These are phyloP conservation scores for Ectropis grisescens DNA, from an alignment of 1,140 invertebrate species.

Conservation along the genomic window DNA sequence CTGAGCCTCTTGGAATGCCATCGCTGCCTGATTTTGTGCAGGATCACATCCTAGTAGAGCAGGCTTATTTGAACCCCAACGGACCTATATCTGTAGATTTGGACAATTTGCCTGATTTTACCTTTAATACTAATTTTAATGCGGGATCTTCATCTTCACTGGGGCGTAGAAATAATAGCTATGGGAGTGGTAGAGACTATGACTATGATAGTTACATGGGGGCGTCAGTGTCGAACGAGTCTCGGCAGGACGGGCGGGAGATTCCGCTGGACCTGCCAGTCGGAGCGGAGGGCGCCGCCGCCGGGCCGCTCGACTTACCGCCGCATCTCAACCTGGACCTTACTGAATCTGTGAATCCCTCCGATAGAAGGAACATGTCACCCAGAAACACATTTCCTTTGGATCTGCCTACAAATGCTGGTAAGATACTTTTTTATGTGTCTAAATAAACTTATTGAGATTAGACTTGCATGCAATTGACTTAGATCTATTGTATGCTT, in stretches of 20 bases:
- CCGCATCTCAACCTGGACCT: slow-evolving; percentile 54
- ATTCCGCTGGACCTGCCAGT: slow-evolving; percentile 62
- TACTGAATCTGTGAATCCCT: slow-evolving; percentile 59
- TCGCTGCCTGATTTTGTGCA: slow-evolving; percentile 77
- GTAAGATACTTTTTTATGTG: slow-evolving; percentile 28
- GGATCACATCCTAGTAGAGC: slow-evolving; percentile 75
- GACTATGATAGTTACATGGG: slow-evolving; percentile 46
- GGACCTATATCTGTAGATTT: slow-evolving; percentile 63
- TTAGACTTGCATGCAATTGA: no score
- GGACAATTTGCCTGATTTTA: slow-evolving; percentile 74
- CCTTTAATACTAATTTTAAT: slow-evolving; percentile 65
- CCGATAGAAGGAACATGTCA: slow-evolving; percentile 48
- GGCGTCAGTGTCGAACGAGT: slow-evolving; percentile 34
- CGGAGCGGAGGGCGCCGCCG: slow-evolving; percentile 39
- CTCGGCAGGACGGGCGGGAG: slow-evolving; percentile 24
- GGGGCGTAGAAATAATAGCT: slow-evolving; percentile 38
- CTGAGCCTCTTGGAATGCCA: slow-evolving; percentile 60
- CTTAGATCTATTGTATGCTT: no score
- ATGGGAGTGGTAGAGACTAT: slow-evolving; percentile 40
- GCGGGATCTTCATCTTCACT: slow-evolving; percentile 39
- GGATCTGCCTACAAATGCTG: slow-evolving; percentile 58
- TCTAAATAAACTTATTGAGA: no score
- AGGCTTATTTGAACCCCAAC: slow-evolving; percentile 69
- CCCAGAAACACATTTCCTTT: slow-evolving; percentile 54
- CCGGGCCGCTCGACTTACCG: slow-evolving; percentile 40